Percentiles rank a stretch among this genome's conserved stretches.
phyloP scores from a whole-genome alignment of 35 echinoderm and acorn worm genomes.

The Apostichopus californicus region DNA sequence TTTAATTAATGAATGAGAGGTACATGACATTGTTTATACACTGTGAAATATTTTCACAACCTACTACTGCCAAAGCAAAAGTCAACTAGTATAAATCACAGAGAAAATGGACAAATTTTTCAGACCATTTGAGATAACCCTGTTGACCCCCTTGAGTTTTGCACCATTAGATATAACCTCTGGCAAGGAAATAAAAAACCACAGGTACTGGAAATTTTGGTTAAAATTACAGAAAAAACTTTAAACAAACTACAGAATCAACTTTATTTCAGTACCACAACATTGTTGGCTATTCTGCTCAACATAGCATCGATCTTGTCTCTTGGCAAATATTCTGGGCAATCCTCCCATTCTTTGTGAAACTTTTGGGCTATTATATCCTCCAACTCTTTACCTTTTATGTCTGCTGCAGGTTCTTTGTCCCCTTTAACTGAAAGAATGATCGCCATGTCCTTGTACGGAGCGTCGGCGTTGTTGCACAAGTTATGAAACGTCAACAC shows the following conservation, averaged over 20 bases:
- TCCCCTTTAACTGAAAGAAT: constrained; percentile 55
- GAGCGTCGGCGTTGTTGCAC: constrained; percentile 77
- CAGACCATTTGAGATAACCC: too few relatives aligned
- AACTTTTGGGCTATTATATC: constrained; percentile 37
- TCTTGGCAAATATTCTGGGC: constrained; percentile 46
- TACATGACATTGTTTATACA: too few relatives aligned
- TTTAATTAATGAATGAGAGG: too few relatives aligned
- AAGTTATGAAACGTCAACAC: constrained; percentile 72
- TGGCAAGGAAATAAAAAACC: too few relatives aligned
- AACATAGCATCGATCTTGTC: constrained; percentile 72
- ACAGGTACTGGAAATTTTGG: too few relatives aligned
- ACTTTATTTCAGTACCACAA: constrained; percentile 50
- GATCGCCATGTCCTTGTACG: constrained; percentile 62
- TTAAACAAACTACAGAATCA: background rate
- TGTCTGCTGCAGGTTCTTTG: background rate
- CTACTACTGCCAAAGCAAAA: too few relatives aligned
- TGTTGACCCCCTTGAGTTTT: too few relatives aligned
- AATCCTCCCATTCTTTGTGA: constrained; percentile 43
- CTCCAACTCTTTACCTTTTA: background rate
- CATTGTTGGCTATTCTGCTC: constrained; percentile 74
- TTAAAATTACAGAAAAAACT: too few relatives aligned
- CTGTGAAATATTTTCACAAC: too few relatives aligned
- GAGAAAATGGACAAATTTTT: too few relatives aligned
- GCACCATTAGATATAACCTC: too few relatives aligned
- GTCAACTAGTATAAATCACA: too few relatives aligned